These are phyloP conservation scores for Cynocephalus volans DNA, from an alignment of 2,113 vertebrate genomes.

Conservation along the genomic window DNA sequence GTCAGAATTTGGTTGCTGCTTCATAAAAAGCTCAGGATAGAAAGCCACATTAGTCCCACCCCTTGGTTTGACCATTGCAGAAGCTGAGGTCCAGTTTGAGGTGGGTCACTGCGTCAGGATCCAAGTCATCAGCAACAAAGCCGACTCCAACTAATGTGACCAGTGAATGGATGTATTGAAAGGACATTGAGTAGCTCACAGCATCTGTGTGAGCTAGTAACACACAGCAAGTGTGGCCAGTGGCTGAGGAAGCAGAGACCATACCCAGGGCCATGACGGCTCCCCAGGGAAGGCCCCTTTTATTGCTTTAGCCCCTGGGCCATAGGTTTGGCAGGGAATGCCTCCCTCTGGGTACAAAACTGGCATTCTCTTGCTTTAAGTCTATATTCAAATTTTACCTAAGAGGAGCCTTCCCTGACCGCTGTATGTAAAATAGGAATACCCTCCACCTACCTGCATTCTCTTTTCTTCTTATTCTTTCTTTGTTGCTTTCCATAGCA, in stretches of 20 bases:
- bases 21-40: background rate
- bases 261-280: background rate
- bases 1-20: background rate
- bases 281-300: background rate
- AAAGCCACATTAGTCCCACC: background rate
- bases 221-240: background rate
- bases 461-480: background rate
- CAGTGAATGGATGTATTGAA: background rate
- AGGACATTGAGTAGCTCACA: background rate
- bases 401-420: background rate
- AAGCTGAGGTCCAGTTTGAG: background rate
- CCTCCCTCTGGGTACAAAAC: background rate
- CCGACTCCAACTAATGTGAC: background rate
- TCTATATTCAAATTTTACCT: background rate
- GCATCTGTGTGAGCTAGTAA: background rate
- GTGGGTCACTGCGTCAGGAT: background rate
- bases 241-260: background rate
- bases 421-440: background rate
- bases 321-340: background rate
- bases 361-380: background rate
- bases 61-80: background rate
- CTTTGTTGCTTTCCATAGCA: background rate
- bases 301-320: background rate
- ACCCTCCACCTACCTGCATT: accelerated
- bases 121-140: background rate